Evolutionary conservation across 2,888 invertebrate species (phyloP).

Genomic region (Lobophora halterata): DNA sequence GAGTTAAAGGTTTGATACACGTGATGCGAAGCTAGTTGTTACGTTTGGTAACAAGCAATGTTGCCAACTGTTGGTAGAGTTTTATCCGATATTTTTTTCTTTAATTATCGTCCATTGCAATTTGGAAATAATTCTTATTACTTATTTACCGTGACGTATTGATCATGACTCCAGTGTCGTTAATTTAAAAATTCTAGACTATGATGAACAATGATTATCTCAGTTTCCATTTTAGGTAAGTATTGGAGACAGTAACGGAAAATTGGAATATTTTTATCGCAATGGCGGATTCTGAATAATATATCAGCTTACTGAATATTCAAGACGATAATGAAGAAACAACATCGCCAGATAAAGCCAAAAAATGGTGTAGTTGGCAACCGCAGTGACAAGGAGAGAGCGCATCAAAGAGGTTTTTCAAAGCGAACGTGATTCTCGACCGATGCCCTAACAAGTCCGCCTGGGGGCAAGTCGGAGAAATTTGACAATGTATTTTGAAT

Average conservation of each 20-base stretch:
- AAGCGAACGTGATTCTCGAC: constrained; percentile 69
- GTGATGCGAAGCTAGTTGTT: constrained; percentile 57
- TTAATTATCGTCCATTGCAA: too few species aligned
- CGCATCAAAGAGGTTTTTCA: constrained; percentile 68
- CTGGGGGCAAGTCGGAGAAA: constrained; percentile 43
- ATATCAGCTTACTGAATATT: too few species aligned
- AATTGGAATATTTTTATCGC: too few species aligned
- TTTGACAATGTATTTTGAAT: constrained; percentile 47
- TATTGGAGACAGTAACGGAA: too few species aligned
- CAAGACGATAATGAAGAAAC: too few species aligned
- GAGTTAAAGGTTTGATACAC: constrained; percentile 53
- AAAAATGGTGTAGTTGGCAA: constrained; percentile 7
- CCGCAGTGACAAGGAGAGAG: constrained; percentile 44
- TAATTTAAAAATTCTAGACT: too few species aligned
- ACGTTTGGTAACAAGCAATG: constrained; percentile 44
- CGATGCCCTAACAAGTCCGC: constrained; percentile 62
- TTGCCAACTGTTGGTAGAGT: constrained; percentile 1
- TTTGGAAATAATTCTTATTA: too few species aligned
- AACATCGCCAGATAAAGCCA: constrained; percentile 4
- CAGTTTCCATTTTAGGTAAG: too few species aligned
- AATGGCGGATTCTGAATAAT: too few species aligned
- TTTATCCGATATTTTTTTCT: background rate
- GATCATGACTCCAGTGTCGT: too few species aligned
- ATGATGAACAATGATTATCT: too few species aligned
- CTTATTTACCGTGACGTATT: too few species aligned